Evolutionary conservation across 1,140 invertebrate species (phyloP), one percentile per base, ranked within the genome.

Genomic region (Solenopsis invicta): DNA sequence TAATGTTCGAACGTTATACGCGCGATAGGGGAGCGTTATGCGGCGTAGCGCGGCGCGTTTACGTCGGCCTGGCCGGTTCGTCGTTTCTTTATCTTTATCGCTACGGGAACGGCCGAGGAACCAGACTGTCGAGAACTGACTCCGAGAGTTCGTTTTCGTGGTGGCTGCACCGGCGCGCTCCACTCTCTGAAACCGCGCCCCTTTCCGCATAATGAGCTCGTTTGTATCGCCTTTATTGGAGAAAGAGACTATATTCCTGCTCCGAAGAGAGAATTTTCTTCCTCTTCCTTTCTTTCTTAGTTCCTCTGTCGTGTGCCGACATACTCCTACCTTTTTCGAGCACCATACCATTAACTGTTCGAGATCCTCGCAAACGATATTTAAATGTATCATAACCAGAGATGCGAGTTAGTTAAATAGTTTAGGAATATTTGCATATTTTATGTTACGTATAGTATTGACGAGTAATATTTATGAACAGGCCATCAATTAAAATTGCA

Each of bases 161-260:
- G 54, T 61, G 80, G 80, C 69, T 84, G 80, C 80, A 59, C 21
- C 78, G 34, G 66, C 9, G 69, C 34, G 64, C 66, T 81, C 69
- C 80, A 21, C n/a, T 54, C n/a, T 54, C 75, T 56, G 74, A 85
- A 85, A 85, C 61, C 82, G 82, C 74, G 59, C 61, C 59, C 59
- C 59, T 29, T 84, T 77, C 34, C 48, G 82, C 48, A 89, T 89
- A 89, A 89, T 85, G 72, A 89, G 74, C 88, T 82, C 86, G 87
- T 89, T 89, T 89, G 80, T 88, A 87, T 78, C 81, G 78, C 86
- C 45, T 69, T 88, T 89, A 88, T 85, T 85, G 87, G 67, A 52
- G 78, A 85, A 85, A 61, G 66, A 41, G 37, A 71, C 37, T 74
- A 74, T 82, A 82, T 82, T 82, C 78, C 21, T 41, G 52, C 41